Conservation (phyloP, 1,140 invertebrate species). For the Metopolophium dirhodum region DNA sequence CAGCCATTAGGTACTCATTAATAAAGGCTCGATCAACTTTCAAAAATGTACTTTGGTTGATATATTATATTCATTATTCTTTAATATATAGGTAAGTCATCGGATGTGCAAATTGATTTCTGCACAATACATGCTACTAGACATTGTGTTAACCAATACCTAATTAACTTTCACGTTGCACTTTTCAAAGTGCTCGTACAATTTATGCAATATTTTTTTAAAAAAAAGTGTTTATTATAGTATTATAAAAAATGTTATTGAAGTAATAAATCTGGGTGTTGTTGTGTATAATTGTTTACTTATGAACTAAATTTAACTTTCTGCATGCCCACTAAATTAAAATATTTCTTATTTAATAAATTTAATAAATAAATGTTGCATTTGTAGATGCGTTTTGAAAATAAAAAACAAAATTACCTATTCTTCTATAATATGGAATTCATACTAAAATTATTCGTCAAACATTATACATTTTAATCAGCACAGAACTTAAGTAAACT, state of each 20-base stretch:
- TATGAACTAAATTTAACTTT: slow-evolving; percentile 11
- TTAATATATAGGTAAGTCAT: background rate
- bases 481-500: background rate
- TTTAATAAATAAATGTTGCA: background rate
- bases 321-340: background rate
- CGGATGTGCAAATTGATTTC: background rate
- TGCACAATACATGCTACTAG: background rate
- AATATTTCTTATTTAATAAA: background rate
- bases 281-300: background rate
- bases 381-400: background rate
- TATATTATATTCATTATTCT: background rate
- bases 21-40: background rate
- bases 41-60: background rate
- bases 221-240: background rate
- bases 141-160: background rate
- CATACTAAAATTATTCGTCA: background rate
- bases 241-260: background rate
- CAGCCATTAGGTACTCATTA: background rate
- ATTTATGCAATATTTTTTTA: background rate
- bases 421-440: background rate
- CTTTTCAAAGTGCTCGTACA: background rate
- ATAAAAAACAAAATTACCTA: background rate
- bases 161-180: background rate
- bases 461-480: background rate
- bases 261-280: background rate